A percentile compares a stretch with the other conserved stretches of the same genome.
phyloP scores from a whole-genome alignment of 2,888 invertebrate genomes.

The Pycnomerus fuliginosus region DNA sequence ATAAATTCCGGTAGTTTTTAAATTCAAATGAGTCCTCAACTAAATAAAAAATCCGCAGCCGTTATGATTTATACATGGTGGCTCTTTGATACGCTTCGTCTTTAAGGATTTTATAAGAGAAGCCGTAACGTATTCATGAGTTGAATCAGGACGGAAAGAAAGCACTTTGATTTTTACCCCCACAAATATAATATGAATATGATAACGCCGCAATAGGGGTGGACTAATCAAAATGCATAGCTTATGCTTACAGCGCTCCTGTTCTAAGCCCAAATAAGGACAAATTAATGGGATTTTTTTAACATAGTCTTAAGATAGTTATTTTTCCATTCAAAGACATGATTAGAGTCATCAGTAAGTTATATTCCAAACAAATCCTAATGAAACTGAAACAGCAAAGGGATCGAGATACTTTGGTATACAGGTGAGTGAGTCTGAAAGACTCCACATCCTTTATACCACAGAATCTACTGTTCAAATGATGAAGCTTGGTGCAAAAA shows the following conservation, averaged over 20 bases:
- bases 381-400: too few species aligned
- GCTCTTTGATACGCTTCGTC: slow-evolving; percentile 43
- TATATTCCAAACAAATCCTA: too few species aligned
- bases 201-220: slow-evolving; percentile 48
- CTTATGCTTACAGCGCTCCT: slow-evolving; percentile 42
- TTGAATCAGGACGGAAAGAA: slow-evolving; percentile 43
- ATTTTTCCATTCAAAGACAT: too few species aligned
- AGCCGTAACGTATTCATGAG: slow-evolving; percentile 48
- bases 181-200: slow-evolving; percentile 51
- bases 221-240: slow-evolving; percentile 53
- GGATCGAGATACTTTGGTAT: too few species aligned
- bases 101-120: slow-evolving; percentile 45
- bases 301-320: too few species aligned
- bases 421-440: too few species aligned
- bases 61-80: slow-evolving; percentile 45
- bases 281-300: slow-evolving; percentile 39
- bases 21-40: slow-evolving; percentile 34
- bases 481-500: too few species aligned
- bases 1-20: slow-evolving; percentile 20
- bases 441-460: too few species aligned
- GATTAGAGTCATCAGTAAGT: too few species aligned
- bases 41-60: slow-evolving; percentile 36
- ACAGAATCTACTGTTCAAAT: too few species aligned
- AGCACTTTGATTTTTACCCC: slow-evolving; percentile 53
- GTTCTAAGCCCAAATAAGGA: slow-evolving; percentile 46